Evolutionary conservation across 2,113 vertebrate species (phyloP), one percentile per base, ranked within the genome.

Genomic region (Stigmatopora argus): DNA sequence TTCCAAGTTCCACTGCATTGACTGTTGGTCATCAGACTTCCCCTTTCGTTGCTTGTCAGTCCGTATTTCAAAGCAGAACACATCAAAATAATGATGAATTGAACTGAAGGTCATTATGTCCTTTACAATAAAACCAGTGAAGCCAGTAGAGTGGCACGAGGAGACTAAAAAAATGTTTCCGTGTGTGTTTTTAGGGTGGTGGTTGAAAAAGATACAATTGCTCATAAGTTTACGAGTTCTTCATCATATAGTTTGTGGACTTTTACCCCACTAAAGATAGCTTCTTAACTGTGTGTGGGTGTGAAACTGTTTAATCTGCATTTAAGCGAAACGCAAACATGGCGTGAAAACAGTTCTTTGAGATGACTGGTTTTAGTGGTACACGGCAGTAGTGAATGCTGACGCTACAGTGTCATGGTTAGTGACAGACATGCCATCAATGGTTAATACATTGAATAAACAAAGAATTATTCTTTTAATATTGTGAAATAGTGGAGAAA

Each of bases 141-240:
- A 85, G 85, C 84, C 80, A 80, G 85, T 79, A 70, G 74, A 79
- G 85, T 85, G 67, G 78, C 79, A 67, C 78, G 77, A 35, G 9
- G 78, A 35, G 61, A 48, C 52, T 69, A 58, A 65, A 66, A 60
- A 58, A 62, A 58, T 63, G 65, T n/a, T n/a, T n/a, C n/a, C 49
- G 41, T 76, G 72, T 74, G 72, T 77, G 73, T 70, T 70, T 73
- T 65, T 62, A 78, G 53, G 77, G 82, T 78, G 79, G 82, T 69
- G 77, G 78, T 75, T 82, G 78, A 71, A 75, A 83, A 71, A 57
- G 71, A 75, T 76, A 69, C 75, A 65, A 75, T 80, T 49, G 56
- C 35, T 49, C 21, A 61, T 19, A 57, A 57, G 67, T 78, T 80
- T 87, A 81, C 83, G 67, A 82, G 69, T 81, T 71, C 34, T 64